Evolutionary conservation across 1,140 invertebrate species (phyloP).

Genomic region (Chrysoperla carnea): DNA sequence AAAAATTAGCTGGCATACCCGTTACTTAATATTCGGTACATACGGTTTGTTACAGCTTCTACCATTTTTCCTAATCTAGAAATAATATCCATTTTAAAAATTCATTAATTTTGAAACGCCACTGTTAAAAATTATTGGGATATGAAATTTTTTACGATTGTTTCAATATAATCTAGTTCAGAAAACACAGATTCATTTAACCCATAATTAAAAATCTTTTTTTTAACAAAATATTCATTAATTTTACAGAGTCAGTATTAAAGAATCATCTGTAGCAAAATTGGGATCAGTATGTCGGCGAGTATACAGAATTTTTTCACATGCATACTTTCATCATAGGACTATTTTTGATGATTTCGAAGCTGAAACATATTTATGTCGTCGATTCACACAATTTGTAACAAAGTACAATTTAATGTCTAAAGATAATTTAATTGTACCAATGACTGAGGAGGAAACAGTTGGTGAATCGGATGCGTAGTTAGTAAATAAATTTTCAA

Average conservation of each 20-base stretch:
- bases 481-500: conserved; percentile 6
- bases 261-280: conserved; percentile 96
- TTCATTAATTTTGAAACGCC: no score
- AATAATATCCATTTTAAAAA: no score
- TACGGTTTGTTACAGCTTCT: no score
- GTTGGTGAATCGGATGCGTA: conserved; percentile 57
- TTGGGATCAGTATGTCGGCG: conserved; percentile 94
- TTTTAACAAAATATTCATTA: conserved; percentile 8
- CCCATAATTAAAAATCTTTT: no score
- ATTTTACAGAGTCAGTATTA: conserved; percentile 82
- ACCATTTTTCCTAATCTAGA: no score
- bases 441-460: conserved; percentile 63
- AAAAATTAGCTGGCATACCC: no score
- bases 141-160: no score
- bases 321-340: conserved; percentile 97
- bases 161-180: no score
- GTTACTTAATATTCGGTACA: no score
- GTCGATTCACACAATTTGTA: conserved; percentile 93
- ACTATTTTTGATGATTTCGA: conserved; percentile 97
- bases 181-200: no score
- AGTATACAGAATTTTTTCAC: conserved; percentile 98
- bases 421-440: conserved; percentile 95
- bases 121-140: no score
- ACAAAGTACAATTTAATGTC: conserved; percentile 98
- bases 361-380: conserved; percentile 86